Percentiles rank a stretch among this genome's conserved stretches.
Evolutionary conservation across 2,888 invertebrate genomes (phyloP).

Genomic region (Thyatira batis): DNA sequence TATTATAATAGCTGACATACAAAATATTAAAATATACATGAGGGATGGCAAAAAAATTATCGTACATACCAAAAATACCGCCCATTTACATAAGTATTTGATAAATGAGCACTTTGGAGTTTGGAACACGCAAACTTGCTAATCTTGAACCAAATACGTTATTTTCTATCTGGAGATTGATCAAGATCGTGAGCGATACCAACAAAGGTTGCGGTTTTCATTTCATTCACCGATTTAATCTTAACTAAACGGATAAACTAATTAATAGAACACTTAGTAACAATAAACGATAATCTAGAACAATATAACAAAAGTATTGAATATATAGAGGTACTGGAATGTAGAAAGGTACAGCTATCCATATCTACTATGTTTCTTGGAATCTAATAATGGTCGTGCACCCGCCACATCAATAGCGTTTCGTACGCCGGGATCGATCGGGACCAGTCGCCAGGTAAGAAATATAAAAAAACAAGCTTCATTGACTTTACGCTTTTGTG

Average conservation of each 20-base stretch:
- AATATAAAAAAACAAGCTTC: background rate
- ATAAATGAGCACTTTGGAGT: background rate
- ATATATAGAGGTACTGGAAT: background rate
- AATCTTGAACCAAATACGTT: background rate
- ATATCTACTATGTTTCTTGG: background rate
- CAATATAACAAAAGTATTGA: background rate
- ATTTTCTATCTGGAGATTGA: background rate
- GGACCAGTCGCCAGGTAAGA: constrained; percentile 1
- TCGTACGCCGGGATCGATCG: background rate
- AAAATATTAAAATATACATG: background rate
- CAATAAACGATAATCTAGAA: background rate
- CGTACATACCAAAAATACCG: background rate
- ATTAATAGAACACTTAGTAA: background rate
- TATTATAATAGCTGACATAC: background rate
- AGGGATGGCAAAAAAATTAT: background rate
- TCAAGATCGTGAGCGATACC: background rate
- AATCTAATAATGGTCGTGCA: background rate
- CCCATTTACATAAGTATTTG: background rate
- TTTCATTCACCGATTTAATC: background rate
- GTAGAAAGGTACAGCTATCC: background rate
- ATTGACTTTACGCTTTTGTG: background rate
- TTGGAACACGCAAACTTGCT: background rate
- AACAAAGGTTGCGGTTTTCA: background rate
- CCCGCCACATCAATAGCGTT: constrained; percentile 2
- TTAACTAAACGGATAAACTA: background rate